Evolutionary conservation across 2,797 vertebrate species (phyloP).

Genomic region (Microctenopoma lineatum): DNA sequence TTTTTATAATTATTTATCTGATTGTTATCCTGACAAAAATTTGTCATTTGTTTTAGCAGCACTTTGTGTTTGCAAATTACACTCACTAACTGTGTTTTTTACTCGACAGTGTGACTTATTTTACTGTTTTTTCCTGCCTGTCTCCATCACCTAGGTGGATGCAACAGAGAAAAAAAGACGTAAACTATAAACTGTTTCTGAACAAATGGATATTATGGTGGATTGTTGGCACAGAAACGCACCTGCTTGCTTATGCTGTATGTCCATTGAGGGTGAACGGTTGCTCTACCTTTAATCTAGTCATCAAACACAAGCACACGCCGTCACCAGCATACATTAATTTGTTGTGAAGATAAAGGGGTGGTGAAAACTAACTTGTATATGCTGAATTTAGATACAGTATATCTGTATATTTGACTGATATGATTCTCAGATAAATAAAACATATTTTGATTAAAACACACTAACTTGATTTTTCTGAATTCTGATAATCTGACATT

Average conservation of each 20-base stretch:
- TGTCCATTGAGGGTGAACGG: conserved; percentile 41
- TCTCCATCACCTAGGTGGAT: background rate
- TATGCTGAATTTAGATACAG: background rate
- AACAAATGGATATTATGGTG: conserved; percentile 5
- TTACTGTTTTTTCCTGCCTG: conserved; percentile 1
- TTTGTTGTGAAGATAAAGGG: conserved; percentile 58
- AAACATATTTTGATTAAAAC: background rate
- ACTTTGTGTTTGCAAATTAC: no score
- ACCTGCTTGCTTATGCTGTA: conserved; percentile 59
- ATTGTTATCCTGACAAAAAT: no score
- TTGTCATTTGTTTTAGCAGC: no score
- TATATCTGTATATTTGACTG: background rate
- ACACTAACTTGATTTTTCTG: background rate
- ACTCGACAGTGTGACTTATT: background rate
- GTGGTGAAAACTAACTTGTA: conserved; percentile 29
- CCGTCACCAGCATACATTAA: conserved; percentile 52
- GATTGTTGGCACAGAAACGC: conserved; percentile 51
- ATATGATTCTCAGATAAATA: background rate
- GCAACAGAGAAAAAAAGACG: background rate
- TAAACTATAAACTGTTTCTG: conserved; percentile 3
- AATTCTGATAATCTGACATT: background rate
- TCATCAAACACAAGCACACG: conserved; percentile 72
- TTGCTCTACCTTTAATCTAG: conserved; percentile 75
- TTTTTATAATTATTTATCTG: no score
- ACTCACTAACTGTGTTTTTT: conserved; percentile 5